phyloP scores from a whole-genome alignment of 2,113 vertebrate genomes.

The Malurus alboscapulatus region DNA sequence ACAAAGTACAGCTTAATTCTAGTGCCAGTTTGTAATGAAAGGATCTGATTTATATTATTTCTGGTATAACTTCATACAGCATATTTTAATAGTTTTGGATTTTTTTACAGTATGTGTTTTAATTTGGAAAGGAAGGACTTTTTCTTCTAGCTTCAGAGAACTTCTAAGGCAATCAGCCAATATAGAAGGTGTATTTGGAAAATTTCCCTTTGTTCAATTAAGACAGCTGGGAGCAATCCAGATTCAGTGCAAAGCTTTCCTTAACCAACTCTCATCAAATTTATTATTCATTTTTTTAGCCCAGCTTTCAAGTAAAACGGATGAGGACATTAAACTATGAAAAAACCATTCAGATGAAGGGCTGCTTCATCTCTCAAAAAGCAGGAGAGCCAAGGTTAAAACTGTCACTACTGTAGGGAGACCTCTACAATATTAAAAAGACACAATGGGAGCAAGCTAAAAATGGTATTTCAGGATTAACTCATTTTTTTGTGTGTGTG shows the following conservation, averaged over 20 bases:
- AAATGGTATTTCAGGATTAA: constrained; percentile 40
- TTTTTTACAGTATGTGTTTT: neutral
- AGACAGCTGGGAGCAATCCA: constrained; percentile 37
- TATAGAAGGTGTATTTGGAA: constrained; percentile 50
- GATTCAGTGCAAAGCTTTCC: neutral
- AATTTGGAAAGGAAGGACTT: neutral
- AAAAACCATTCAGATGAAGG: neutral
- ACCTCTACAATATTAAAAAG: constrained; percentile 28
- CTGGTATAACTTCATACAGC: neutral
- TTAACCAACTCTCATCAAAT: constrained; percentile 33
- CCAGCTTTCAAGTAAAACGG: constrained; percentile 18
- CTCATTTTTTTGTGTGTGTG: neutral
- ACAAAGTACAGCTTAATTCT: neutral
- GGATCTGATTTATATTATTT: neutral
- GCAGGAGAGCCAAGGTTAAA: constrained; percentile 27
- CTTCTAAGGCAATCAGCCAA: constrained; percentile 10
- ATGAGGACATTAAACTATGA: constrained; percentile 20
- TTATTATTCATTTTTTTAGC: constrained; percentile 37
- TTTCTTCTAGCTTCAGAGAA: neutral
- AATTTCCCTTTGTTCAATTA: constrained; percentile 57
- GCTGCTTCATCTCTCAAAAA: neutral
- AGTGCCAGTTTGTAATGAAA: neutral
- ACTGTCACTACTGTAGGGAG: constrained; percentile 15
- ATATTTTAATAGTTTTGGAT: neutral
- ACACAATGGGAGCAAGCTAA: constrained; percentile 52